Evolutionary conservation across 2,797 vertebrate species (phyloP), one percentile per base, ranked within the genome.

Genomic region (Chelidonichthys spinosus): DNA sequence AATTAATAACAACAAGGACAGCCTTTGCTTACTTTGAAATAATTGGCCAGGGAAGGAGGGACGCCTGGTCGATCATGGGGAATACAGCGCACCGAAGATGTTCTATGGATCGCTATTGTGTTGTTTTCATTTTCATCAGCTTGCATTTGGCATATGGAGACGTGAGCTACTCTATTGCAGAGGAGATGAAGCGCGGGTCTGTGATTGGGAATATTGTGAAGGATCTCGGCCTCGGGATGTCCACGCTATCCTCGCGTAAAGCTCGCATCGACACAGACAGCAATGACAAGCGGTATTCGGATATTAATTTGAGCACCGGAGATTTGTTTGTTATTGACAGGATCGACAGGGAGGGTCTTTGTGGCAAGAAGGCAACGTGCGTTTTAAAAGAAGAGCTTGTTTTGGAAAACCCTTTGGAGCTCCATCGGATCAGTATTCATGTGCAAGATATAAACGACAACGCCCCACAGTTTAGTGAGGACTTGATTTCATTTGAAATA

Each of bases 371-470:
- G n/a, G n/a, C 60, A 1, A 68, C 77, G 2, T 93, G 92, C 4
- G 9, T 77, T 70, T 67, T 96, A 46, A 94, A 86, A 72, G 90
- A 93, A 78, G 94, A 96, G 32, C 67, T 95, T 13, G 89, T 96
- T 5, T 59, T 95, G 18, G 93, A 95, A 81, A 93, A 93, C 55
- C 93, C 94, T 4, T 78, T 95, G 18, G 93, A 95, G 82, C 76
- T 95, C 11, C 93, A 92, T 55, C 82, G 85, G 5, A 70, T 95
- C 13, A 90, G 83, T 55, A 54, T 95, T 4, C 92, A 93, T 63
- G 90, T 95, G 8, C 75, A 88, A 4, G 95, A 95, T 76, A 85
- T 95, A 63, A 95, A 95, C 69, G 95, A 95, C 69, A 95, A 95
- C 52, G 32, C 84, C 0, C 95, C 95, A 0, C 80, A 82, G n/a